Conservation (phyloP, 2,797 vertebrate species). For the Hybognathus amarus region DNA sequence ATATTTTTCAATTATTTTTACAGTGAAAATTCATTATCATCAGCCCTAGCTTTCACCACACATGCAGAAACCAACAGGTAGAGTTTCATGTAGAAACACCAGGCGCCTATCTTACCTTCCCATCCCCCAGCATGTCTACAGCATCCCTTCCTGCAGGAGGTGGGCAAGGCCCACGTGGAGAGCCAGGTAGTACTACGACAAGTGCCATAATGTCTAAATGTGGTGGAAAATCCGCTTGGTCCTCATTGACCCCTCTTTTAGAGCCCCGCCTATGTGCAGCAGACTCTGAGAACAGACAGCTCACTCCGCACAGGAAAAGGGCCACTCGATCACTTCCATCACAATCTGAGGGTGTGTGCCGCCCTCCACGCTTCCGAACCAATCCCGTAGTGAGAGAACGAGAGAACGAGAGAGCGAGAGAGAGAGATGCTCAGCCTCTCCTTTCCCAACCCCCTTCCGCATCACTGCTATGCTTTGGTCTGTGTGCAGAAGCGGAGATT, state of each 20-base stretch:
- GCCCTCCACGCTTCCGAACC: constrained; percentile 37
- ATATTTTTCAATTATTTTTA: neutral
- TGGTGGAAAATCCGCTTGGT: constrained; percentile 57
- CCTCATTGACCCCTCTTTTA: constrained; percentile 62
- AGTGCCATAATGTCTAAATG: constrained; percentile 53
- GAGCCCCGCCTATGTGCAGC: constrained; percentile 44
- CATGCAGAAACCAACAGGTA: constrained; percentile 34
- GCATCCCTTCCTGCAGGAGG: constrained; percentile 37
- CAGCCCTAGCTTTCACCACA: neutral
- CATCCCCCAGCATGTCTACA: constrained; percentile 38
- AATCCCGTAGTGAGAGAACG: constrained; percentile 43
- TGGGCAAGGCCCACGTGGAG: constrained; percentile 35
- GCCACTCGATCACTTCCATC: constrained; percentile 38
- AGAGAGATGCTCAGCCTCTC: constrained; percentile 49
- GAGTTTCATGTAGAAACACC: constrained; percentile 21
- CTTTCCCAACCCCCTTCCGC: constrained; percentile 58
- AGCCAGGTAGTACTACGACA: constrained; percentile 45
- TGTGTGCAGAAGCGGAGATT: constrained; percentile 72
- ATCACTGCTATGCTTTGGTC: constrained; percentile 47
- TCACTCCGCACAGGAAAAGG: constrained; percentile 32
- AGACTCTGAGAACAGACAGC: constrained; percentile 55
- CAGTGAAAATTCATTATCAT: neutral
- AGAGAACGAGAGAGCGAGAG: constrained; percentile 37
- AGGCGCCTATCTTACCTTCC: constrained; percentile 45
- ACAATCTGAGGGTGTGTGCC: constrained; percentile 45